Conservation (phyloP, 2,888 invertebrate species). For the Icerya purchasi region DNA sequence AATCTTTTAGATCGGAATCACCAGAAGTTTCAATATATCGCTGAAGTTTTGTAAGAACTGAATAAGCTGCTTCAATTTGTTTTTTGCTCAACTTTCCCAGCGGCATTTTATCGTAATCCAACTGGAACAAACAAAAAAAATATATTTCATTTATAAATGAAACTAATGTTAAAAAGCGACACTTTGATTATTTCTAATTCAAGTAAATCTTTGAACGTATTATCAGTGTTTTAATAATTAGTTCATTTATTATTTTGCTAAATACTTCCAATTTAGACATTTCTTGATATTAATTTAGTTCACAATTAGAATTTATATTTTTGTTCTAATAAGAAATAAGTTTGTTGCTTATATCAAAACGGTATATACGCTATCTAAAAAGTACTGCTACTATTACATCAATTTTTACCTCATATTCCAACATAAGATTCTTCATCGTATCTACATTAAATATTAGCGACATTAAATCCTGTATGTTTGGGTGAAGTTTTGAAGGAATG, state of each 20-base stretch:
- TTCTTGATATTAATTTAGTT: too few species aligned
- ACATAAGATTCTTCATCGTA: conserved; percentile 73
- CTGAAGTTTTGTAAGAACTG: conserved; percentile 50
- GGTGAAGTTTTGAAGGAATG: conserved; percentile 39
- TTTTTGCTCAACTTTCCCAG: conserved; percentile 82
- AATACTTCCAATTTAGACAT: too few species aligned
- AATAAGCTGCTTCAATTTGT: conserved; percentile 69
- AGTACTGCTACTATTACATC: too few species aligned
- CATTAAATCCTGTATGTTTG: conserved; percentile 62
- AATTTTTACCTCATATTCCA: conserved; percentile 81
- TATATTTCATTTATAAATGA: too few species aligned
- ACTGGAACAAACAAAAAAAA: conserved; percentile 24
- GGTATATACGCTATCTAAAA: too few species aligned
- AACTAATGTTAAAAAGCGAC: not conserved
- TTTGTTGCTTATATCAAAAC: too few species aligned
- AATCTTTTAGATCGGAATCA: conserved; percentile 26
- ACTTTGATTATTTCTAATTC: too few species aligned
- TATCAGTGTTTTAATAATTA: too few species aligned
- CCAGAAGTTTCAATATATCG: conserved; percentile 31
- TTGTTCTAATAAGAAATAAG: too few species aligned
- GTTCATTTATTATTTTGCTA: too few species aligned
- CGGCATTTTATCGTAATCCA: conserved; percentile 96
- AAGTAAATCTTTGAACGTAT: too few species aligned
- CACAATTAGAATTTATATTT: too few species aligned
- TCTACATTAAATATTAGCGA: conserved; percentile 74